phyloP scores from a whole-genome alignment of 2,113 vertebrate genomes.

The Caloenas nicobarica region DNA sequence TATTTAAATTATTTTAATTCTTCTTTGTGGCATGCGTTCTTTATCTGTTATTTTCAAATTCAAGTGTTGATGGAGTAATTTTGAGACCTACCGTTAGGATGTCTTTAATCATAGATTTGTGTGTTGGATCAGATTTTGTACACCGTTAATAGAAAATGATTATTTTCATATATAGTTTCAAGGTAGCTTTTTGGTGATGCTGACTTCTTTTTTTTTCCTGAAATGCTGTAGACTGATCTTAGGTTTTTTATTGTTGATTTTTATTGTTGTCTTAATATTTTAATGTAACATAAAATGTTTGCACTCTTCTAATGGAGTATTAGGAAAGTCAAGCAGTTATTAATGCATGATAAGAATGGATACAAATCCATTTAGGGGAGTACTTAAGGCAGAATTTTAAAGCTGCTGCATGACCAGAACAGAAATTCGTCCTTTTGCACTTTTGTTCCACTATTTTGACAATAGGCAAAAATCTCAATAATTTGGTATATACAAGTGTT shows the following conservation, averaged over 20 bases:
- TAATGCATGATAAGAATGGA: neutral
- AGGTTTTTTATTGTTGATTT: neutral
- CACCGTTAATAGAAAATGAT: neutral
- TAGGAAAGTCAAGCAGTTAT: neutral
- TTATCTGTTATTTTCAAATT: neutral
- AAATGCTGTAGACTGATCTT: neutral
- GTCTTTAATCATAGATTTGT: neutral
- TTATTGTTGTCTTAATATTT: neutral
- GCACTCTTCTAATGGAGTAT: neutral
- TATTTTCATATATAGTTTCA: neutral
- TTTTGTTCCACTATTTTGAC: neutral
- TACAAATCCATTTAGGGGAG: neutral
- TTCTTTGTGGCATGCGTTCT: neutral
- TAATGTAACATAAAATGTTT: neutral
- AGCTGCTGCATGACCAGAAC: neutral
- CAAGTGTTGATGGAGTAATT: neutral
- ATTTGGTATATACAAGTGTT: neutral
- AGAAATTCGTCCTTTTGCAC: neutral
- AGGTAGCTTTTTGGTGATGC: neutral
- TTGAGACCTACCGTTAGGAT: neutral
- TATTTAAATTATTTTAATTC: neutral
- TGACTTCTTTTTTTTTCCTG: neutral
- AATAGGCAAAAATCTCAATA: neutral
- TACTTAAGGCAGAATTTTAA: neutral
- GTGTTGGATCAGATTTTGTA: neutral